These are phyloP conservation scores for Meteorus colon DNA, from an alignment of 2,888 invertebrate species.

Conservation along the genomic window DNA sequence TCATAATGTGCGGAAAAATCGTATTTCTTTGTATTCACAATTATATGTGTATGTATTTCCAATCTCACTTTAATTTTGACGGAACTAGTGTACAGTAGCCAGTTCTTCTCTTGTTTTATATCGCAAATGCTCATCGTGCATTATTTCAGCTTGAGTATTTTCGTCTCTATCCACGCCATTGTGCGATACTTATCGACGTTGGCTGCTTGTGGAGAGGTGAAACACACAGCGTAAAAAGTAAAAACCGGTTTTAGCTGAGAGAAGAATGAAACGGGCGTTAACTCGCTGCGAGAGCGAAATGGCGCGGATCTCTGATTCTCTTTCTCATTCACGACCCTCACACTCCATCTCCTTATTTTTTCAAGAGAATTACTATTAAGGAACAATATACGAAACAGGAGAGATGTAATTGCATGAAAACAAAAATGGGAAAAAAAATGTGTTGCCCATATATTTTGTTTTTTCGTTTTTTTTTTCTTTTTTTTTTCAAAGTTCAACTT, in stretches of 20 bases:
- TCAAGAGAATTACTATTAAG: slow-evolving; percentile 40
- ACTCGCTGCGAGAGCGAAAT: slow-evolving; percentile 45
- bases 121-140: background rate
- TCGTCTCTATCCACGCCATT: slow-evolving; percentile 36
- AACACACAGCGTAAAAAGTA: slow-evolving; percentile 23
- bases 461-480: background rate
- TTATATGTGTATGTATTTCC: background rate
- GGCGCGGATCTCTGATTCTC: slow-evolving; percentile 42
- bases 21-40: no score
- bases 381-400: slow-evolving; percentile 30
- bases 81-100: background rate
- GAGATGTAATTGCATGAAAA: slow-evolving; percentile 37
- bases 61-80: background rate
- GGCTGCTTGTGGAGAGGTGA: background rate
- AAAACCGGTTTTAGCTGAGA: slow-evolving; percentile 41
- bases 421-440: slow-evolving; percentile 25
- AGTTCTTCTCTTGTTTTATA: background rate
- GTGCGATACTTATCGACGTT: slow-evolving; percentile 27
- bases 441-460: background rate
- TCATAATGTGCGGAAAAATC: background rate
- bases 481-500: slow-evolving; percentile 35
- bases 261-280: slow-evolving; percentile 47
- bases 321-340: background rate
- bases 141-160: slow-evolving; percentile 10
- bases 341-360: slow-evolving; percentile 34